Percentiles rank a stretch among this genome's conserved stretches.
phyloP scores from a whole-genome alignment of 2,888 invertebrate genomes.

The Orthosia cruda region DNA sequence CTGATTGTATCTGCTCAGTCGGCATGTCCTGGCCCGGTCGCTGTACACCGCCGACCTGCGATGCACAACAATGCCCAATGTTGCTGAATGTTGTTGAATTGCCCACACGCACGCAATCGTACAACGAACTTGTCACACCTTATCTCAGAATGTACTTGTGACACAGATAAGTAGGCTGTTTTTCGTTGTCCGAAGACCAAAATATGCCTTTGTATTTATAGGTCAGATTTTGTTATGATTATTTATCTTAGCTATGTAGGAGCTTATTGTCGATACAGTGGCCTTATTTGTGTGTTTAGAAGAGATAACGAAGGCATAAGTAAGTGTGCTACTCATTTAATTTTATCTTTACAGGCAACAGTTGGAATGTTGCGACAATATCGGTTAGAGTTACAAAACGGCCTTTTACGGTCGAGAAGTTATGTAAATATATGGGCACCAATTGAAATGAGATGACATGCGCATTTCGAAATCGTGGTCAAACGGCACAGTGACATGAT shows the following conservation, averaged over 20 bases:
- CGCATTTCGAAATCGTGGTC: conserved; percentile 65
- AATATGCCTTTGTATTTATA: conserved; percentile 52
- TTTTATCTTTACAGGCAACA: conserved; percentile 18
- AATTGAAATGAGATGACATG: conserved; percentile 63
- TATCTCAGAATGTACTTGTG: conserved; percentile 56
- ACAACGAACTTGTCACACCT: conserved; percentile 62
- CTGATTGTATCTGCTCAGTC: conserved; percentile 96
- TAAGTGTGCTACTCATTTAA: conserved; percentile 11
- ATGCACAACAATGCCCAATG: conserved; percentile 61
- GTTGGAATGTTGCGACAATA: conserved; percentile 31
- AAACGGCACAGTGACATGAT: conserved; percentile 62
- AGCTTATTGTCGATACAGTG: conserved; percentile 8
- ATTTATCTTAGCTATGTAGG: conserved; percentile 34
- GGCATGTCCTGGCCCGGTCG: conserved; percentile 96
- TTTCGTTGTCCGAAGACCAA: conserved; percentile 28
- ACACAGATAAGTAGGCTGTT: conserved; percentile 53
- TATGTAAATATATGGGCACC: conserved; percentile 63
- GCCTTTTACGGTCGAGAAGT: conserved; percentile 57
- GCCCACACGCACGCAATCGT: conserved; percentile 62
- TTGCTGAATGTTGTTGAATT: conserved; percentile 46
- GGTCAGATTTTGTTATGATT: conserved; percentile 60
- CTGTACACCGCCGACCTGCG: conserved; percentile 96
- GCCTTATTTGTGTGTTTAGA: conserved; percentile 30
- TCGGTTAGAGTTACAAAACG: conserved; percentile 53
- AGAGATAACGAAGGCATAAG: conserved; percentile 12